Evolutionary conservation across 2,888 invertebrate species (phyloP), one percentile per base, ranked within the genome.

Genomic region (Ephialtes manifestator): DNA sequence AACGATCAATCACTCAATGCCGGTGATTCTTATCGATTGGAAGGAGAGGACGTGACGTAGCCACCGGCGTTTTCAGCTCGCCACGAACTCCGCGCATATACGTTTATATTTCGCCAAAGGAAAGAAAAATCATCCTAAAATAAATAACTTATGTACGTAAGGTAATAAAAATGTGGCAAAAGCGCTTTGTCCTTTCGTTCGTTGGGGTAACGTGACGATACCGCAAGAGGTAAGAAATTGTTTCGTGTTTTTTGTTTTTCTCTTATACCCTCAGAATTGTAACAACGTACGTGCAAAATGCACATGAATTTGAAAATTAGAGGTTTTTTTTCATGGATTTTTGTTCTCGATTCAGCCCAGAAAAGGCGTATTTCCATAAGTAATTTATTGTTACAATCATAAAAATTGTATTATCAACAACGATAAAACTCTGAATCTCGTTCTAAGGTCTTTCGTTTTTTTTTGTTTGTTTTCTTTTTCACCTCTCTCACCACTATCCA

Each of bases 371-470:
- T 46, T 24, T n/a, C 31, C 31, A 35, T 58, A 75, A 28, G 28
- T 39, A 43, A 67, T 39, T 48, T 58, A 75, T 68, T 76, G 46
- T 60, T 72, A 81, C 81, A 82, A 67, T 74, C 72, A 80, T 82
- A 82, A 81, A 89, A 89, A 88, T 81, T 81, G 84, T 88, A 88
- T 89, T 87, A 91, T 89, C 87, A 89, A 89, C 88, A 87, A 89
- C 81, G 82, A 88, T 91, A 90, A 90, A 92, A 91, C 84, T 91
- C 86, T 89, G 90, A 89, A 90, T 88, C 86, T 86, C 89, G 89
- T 87, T 84, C 83, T 78, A 85, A 87, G 79, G 84, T 85, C 77
- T 31, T 28, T 80, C 18, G 15, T 43, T 65, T 55, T 18, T 46
- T 13, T 8, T 39, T 18, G 20, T 67, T 83, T 77, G 58, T 46